These are phyloP conservation scores for Scotopteryx bipunctaria DNA, from an alignment of 2,888 invertebrate genomes.

Conservation along the genomic window DNA sequence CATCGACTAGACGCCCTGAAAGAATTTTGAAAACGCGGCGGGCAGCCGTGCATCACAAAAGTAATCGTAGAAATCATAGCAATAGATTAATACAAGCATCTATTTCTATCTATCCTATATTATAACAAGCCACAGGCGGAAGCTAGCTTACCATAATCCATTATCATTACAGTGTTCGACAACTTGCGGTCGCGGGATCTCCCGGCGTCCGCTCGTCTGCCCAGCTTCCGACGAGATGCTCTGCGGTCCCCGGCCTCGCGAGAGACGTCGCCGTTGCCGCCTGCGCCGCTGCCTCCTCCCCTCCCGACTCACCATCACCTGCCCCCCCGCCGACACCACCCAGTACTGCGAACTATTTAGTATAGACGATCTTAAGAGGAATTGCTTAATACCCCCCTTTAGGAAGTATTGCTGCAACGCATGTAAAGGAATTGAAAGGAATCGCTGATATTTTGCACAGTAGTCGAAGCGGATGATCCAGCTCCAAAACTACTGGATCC, in stretches of 20 bases:
- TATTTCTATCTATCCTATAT: no score
- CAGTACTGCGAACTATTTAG: slow-evolving; percentile 77
- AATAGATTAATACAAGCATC: no score
- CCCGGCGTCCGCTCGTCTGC: slow-evolving; percentile 80
- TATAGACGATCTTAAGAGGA: slow-evolving; percentile 65
- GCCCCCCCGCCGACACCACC: slow-evolving; percentile 64
- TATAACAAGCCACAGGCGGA: no score
- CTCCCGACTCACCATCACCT: slow-evolving; percentile 44
- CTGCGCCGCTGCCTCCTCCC: slow-evolving; percentile 58
- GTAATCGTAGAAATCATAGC: no score
- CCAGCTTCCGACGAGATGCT: slow-evolving; percentile 73
- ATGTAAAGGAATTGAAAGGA: slow-evolving; percentile 58
- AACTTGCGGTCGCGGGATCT: slow-evolving; percentile 83
- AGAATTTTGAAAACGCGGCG: no score
- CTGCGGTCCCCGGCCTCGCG: slow-evolving; percentile 81
- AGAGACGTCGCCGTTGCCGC: slow-evolving; percentile 79
- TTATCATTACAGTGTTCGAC: slow-evolving; percentile 83
- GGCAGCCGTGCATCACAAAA: no score
- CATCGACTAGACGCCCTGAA: no score
- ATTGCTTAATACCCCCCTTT: slow-evolving; percentile 84
- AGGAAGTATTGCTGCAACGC: slow-evolving; percentile 84
- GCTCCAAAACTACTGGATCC: no score
- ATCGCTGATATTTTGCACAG: no score
- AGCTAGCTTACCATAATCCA: neutral
- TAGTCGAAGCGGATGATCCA: no score